Evolutionary conservation across 1,140 invertebrate genomes (phyloP).

Genomic region (Hetaerina americana): DNA sequence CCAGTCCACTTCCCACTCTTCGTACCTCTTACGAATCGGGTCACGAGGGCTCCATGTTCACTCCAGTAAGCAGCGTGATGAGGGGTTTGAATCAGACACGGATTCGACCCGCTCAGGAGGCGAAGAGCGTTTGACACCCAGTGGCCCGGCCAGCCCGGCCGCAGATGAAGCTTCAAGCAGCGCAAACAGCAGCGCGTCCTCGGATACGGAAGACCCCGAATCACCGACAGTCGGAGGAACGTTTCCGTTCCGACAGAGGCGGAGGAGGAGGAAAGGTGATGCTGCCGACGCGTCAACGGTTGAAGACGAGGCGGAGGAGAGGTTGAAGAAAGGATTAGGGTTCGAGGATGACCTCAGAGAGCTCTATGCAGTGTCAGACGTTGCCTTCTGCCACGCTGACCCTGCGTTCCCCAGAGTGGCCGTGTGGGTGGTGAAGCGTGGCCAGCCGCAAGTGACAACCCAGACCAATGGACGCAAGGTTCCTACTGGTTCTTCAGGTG

Average conservation of each 20-base stretch:
- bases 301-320: background rate
- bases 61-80: slow-evolving; percentile 16
- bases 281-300: background rate
- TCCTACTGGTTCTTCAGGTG: background rate
- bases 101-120: slow-evolving; percentile 14
- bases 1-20: background rate
- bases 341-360: slow-evolving; percentile 9
- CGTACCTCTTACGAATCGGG: slow-evolving; percentile 13
- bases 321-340: background rate
- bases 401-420: slow-evolving; percentile 24
- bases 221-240: background rate
- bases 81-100: slow-evolving; percentile 30
- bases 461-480: background rate
- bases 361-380: slow-evolving; percentile 15
- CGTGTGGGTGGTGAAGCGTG: slow-evolving; percentile 25
- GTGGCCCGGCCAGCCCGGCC: background rate
- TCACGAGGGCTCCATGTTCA: slow-evolving; percentile 11
- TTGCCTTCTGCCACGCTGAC: slow-evolving; percentile 27
- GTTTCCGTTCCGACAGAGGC: background rate
- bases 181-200: slow-evolving; percentile 26
- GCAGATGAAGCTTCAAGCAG: slow-evolving; percentile 23
- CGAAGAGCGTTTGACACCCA: background rate
- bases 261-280: background rate
- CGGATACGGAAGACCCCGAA: slow-evolving; percentile 20
- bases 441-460: background rate